A percentile compares a stretch with the other conserved stretches of the same genome.
Evolutionary conservation across 2,888 invertebrate genomes (phyloP).

Genomic region (Pollenia angustigena): DNA sequence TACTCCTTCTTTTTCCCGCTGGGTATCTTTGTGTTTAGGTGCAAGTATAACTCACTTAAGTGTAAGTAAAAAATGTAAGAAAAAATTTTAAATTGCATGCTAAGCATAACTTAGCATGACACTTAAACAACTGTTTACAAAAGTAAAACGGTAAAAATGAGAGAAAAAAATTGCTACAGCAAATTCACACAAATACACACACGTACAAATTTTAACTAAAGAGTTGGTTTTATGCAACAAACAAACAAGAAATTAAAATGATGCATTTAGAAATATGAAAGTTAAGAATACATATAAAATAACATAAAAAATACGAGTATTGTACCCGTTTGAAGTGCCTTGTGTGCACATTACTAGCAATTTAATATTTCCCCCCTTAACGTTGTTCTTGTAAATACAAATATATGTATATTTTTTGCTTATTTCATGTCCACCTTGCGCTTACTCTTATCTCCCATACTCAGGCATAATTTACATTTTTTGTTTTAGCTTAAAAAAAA

Average conservation of each 20-base stretch:
- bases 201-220: constrained; percentile 15
- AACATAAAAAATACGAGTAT: not conserved
- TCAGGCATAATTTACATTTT: constrained; percentile 1
- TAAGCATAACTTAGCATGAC: constrained; percentile 62
- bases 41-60: not conserved
- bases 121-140: constrained; percentile 63
- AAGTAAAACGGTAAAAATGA: constrained; percentile 52
- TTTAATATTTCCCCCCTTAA: constrained; percentile 16
- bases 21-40: too few relatives aligned
- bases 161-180: not conserved
- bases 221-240: not conserved
- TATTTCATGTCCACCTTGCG: not conserved
- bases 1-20: too few relatives aligned
- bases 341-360: constrained; percentile 7
- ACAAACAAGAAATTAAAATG: constrained; percentile 16
- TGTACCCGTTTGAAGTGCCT: constrained; percentile 15
- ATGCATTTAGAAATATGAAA: constrained; percentile 17
- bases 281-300: not conserved
- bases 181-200: constrained; percentile 9
- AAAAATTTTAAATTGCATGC: constrained; percentile 54
- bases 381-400: not conserved
- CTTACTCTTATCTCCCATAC: not conserved
- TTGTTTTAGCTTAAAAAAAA: constrained; percentile 28
- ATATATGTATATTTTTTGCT: constrained; percentile 11
- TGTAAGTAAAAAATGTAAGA: constrained; percentile 21